A percentile compares a stretch with the other conserved stretches of the same genome.
phyloP scores from a whole-genome alignment of 2,888 invertebrate species.

The Nymphalis c-album region DNA sequence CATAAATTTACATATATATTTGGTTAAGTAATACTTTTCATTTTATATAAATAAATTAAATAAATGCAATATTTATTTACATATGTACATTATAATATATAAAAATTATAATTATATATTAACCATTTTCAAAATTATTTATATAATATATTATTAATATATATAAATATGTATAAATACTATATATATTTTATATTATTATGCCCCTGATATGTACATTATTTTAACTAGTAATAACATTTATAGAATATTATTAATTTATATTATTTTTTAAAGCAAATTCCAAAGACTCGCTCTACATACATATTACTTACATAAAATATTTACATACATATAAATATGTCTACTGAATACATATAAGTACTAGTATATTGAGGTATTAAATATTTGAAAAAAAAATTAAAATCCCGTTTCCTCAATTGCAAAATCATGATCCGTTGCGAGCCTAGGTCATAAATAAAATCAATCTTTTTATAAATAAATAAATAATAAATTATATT shows the following conservation, averaged over 20 bases:
- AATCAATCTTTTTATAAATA: constrained; percentile 35
- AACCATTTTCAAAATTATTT: constrained; percentile 40
- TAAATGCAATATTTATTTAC: constrained; percentile 57
- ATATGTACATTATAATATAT: constrained; percentile 43
- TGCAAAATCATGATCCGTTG: constrained; percentile 40
- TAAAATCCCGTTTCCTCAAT: constrained; percentile 34
- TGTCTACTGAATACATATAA: constrained; percentile 44
- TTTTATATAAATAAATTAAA: constrained; percentile 47
- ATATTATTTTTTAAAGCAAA: constrained; percentile 59
- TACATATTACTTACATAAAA: constrained; percentile 41
- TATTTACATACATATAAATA: constrained; percentile 48
- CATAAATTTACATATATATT: constrained; percentile 46
- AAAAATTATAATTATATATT: constrained; percentile 28
- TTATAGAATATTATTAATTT: constrained; percentile 38
- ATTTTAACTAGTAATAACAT: constrained; percentile 29
- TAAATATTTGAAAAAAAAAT: constrained; percentile 40
- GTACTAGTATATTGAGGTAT: constrained; percentile 65
- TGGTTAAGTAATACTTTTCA: constrained; percentile 41
- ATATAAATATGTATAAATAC: constrained; percentile 30
- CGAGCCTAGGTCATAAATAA: constrained; percentile 39
- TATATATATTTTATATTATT: constrained; percentile 39
- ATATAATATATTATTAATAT: constrained; percentile 13
- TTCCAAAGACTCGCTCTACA: constrained; percentile 66
- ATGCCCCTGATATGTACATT: constrained; percentile 40
- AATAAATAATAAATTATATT: constrained; percentile 35